A percentile compares a stretch with the other conserved stretches of the same genome.
phyloP scores from a whole-genome alignment of 2,888 invertebrate species.

The Epirrhoe alternata region DNA sequence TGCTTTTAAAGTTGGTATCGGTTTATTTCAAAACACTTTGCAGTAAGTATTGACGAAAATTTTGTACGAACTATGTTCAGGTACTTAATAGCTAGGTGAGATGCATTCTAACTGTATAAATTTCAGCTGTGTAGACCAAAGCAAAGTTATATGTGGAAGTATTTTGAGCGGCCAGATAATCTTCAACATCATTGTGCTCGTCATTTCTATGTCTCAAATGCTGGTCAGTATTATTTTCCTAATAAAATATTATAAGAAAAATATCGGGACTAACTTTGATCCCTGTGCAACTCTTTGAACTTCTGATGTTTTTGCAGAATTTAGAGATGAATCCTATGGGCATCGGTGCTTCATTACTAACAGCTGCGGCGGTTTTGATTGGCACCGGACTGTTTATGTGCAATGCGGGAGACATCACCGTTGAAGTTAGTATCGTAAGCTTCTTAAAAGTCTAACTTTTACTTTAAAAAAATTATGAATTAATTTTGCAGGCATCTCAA shows the following conservation, averaged over 20 bases:
- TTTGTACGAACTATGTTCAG: not conserved
- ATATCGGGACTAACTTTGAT: too few relatives aligned
- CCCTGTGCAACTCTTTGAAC: not conserved
- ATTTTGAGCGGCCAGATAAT: constrained; percentile 49
- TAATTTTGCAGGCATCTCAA: constrained; percentile 43
- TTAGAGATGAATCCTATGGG: constrained; percentile 6
- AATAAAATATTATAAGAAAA: not conserved
- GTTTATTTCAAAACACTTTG: constrained; percentile 51
- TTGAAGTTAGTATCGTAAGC: constrained; percentile 31
- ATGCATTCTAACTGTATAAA: not conserved
- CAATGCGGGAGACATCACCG: constrained; percentile 50
- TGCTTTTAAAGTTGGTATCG: constrained; percentile 50
- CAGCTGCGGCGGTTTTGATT: constrained; percentile 36
- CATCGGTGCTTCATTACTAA: constrained; percentile 5
- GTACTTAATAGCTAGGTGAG: not conserved
- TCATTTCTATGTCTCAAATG: constrained; percentile 40
- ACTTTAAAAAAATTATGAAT: not conserved
- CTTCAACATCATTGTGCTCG: constrained; percentile 39
- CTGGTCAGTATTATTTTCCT: constrained; percentile 33
- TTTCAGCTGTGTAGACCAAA: constrained; percentile 39
- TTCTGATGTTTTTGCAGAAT: constrained; percentile 15
- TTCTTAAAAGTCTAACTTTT: not conserved
- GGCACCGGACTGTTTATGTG: constrained; percentile 48
- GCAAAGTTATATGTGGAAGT: constrained; percentile 43
- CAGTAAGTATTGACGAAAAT: constrained; percentile 45